phyloP scores from a whole-genome alignment of 2,888 invertebrate genomes.

The Bhutanitis thaidina region DNA sequence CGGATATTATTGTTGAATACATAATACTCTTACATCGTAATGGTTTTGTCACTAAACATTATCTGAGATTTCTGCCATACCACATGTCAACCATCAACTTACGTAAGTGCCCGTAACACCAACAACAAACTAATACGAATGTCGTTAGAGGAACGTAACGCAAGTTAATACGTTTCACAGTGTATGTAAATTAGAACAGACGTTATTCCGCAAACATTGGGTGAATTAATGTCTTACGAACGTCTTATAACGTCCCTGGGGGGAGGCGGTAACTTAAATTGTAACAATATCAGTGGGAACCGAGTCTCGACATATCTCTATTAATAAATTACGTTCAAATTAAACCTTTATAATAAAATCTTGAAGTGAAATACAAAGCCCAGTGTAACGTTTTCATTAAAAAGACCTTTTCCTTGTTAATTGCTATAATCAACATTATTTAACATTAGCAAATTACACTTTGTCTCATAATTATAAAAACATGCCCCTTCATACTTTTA shows the following conservation, averaged over 20 bases:
- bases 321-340: conserved; percentile 14
- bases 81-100: conserved; percentile 30
- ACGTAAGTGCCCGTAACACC: conserved; percentile 18
- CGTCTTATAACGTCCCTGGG: conserved; percentile 37
- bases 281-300: conserved; percentile 34
- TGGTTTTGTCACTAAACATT: conserved; percentile 46
- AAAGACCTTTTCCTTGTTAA: no score
- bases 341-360: not conserved
- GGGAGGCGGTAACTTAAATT: conserved; percentile 37
- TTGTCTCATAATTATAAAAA: no score
- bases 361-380: no score
- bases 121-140: conserved; percentile 41
- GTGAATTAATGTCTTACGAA: conserved; percentile 57
- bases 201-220: conserved; percentile 59
- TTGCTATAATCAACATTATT: no score
- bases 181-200: conserved; percentile 62
- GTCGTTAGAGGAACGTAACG: conserved; percentile 43
- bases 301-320: not conserved
- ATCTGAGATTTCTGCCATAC: conserved; percentile 32
- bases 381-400: no score
- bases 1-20: not conserved
- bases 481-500: no score
- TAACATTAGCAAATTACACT: no score
- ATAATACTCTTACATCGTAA: conserved; percentile 27
- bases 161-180: conserved; percentile 43